These are phyloP conservation scores for Mola mola DNA, from an alignment of 2,113 vertebrate species.

Conservation along the genomic window DNA sequence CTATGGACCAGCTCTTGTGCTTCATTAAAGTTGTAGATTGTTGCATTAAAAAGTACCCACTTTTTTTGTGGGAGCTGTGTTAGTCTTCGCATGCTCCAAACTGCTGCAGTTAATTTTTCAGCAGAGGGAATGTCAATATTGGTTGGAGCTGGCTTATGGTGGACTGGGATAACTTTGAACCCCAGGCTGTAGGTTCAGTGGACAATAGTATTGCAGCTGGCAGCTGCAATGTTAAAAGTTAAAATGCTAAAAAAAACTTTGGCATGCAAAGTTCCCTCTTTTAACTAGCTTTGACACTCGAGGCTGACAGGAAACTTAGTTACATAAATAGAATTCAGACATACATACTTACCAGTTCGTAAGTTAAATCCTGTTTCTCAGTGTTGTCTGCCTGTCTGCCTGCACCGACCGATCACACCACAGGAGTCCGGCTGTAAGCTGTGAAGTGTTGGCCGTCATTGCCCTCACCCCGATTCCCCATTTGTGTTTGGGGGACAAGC, in stretches of 20 bases:
- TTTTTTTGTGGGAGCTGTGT: conserved; percentile 52
- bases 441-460: conserved; percentile 33
- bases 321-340: not conserved
- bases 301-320: not conserved
- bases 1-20: no score
- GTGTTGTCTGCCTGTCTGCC: not conserved
- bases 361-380: no score
- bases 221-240: conserved; percentile 12
- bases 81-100: conserved; percentile 17
- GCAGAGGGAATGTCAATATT: conserved; percentile 59
- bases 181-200: not conserved
- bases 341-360: not conserved
- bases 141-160: conserved; percentile 37
- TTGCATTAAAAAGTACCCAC: no score
- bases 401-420: conserved; percentile 9
- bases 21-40: no score
- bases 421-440: conserved; percentile 21
- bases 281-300: not conserved
- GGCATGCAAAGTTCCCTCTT: conserved; percentile 17
- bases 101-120: conserved; percentile 54
- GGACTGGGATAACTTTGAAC: conserved; percentile 48
- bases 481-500: conserved; percentile 45
- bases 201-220: conserved; percentile 1
- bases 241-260: not conserved
- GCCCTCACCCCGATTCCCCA: conserved; percentile 43